These are phyloP conservation scores for Liolophura sinensis DNA, from an alignment of 1,140 invertebrate genomes.

Conservation along the genomic window DNA sequence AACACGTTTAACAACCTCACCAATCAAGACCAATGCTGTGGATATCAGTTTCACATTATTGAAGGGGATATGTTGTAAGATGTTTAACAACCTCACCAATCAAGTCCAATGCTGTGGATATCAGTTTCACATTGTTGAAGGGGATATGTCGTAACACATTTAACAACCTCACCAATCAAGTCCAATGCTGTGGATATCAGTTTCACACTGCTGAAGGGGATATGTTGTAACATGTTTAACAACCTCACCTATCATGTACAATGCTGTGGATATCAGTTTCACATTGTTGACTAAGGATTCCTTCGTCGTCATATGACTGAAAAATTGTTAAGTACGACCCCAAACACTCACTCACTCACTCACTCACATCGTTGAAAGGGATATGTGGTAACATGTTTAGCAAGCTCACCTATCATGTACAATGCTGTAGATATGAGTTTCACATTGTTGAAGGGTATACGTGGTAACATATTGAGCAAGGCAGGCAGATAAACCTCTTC, in stretches of 20 bases:
- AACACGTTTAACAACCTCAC: slow-evolving; percentile 51
- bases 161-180: slow-evolving; percentile 66
- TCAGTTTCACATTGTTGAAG: no score
- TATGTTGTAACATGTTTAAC: slow-evolving; percentile 68
- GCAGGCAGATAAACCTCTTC: slow-evolving; percentile 69
- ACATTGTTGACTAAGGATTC: slow-evolving; percentile 66
- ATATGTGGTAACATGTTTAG: slow-evolving; percentile 67
- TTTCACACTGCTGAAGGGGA: slow-evolving; percentile 67
- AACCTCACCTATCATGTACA: slow-evolving; percentile 74
- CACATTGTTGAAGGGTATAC: slow-evolving; percentile 66
- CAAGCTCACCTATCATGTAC: slow-evolving; percentile 69
- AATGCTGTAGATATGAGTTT: slow-evolving; percentile 72
- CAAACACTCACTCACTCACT: no score
- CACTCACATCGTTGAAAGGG: slow-evolving; percentile 67
- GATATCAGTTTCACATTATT: slow-evolving; percentile 68
- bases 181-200: slow-evolving; percentile 72
- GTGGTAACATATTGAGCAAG: slow-evolving; percentile 70
- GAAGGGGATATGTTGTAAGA: slow-evolving; percentile 68
- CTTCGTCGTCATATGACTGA: no score
- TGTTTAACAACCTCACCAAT: slow-evolving; percentile 71
- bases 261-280: slow-evolving; percentile 70
- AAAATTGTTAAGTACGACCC: no score
- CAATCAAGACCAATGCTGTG: slow-evolving; percentile 74
- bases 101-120: slow-evolving; percentile 73
- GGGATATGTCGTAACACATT: no score